These are phyloP conservation scores for Muscina levida DNA, from an alignment of 2,888 invertebrate genomes.

Conservation along the genomic window DNA sequence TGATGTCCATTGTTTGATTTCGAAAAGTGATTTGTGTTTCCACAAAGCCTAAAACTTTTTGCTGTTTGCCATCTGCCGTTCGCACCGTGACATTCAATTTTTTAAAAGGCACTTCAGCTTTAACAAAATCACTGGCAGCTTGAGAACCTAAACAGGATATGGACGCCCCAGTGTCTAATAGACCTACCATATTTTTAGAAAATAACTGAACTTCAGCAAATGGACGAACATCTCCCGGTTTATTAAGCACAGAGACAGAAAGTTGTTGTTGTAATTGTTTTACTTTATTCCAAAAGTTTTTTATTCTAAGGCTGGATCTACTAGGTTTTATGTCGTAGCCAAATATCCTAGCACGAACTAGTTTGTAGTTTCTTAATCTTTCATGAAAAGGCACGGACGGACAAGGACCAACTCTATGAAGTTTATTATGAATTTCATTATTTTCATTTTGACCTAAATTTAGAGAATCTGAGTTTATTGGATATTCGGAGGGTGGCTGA, in stretches of 20 bases:
- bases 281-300: constrained; percentile 35
- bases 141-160: constrained; percentile 41
- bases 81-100: constrained; percentile 16
- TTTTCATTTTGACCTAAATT: no score
- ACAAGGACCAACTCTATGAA: background rate
- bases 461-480: no score
- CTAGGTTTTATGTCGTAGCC: background rate
- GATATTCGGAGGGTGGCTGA: background rate
- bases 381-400: constrained; percentile 33
- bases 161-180: constrained; percentile 56
- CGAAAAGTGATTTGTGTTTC: no score
- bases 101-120: no score
- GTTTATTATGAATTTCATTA: background rate
- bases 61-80: constrained; percentile 37
- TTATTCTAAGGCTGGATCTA: constrained; percentile 2
- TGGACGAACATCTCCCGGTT: constrained; percentile 50
- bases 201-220: constrained; percentile 48
- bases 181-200: constrained; percentile 23
- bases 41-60: constrained; percentile 23
- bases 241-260: constrained; percentile 1
- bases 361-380: constrained; percentile 29
- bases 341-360: constrained; percentile 38
- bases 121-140: constrained; percentile 43
- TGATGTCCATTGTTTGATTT: no score
- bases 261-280: constrained; percentile 15